A percentile compares a stretch with the other conserved stretches of the same genome.
Evolutionary conservation across 1,140 invertebrate genomes (phyloP).

Genomic region (Drosophila lini): DNA sequence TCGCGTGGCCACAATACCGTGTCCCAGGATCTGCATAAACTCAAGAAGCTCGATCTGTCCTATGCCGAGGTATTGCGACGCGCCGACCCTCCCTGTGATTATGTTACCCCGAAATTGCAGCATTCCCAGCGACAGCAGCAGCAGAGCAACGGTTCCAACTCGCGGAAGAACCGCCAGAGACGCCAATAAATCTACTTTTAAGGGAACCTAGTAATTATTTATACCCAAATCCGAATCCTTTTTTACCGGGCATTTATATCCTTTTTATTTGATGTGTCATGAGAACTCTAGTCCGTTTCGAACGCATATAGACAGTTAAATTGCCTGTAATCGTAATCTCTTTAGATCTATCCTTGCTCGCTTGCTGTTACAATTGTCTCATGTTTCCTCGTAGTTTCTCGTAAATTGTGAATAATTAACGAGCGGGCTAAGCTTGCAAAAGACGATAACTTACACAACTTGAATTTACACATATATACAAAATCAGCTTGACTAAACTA

Average conservation of each 20-base stretch:
- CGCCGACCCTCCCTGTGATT: constrained; percentile 85
- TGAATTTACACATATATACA: not conserved
- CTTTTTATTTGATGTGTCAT: constrained; percentile 17
- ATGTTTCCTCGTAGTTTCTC: not conserved
- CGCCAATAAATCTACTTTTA: constrained; percentile 28
- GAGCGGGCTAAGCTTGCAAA: constrained; percentile 8
- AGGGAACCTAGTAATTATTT: constrained; percentile 25
- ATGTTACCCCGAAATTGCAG: constrained; percentile 45
- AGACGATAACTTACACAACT: not conserved
- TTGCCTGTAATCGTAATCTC: constrained; percentile 12
- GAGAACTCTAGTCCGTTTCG: constrained; percentile 20
- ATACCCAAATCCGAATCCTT: not conserved
- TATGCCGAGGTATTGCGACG: constrained; percentile 92
- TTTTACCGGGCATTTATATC: constrained; percentile 5
- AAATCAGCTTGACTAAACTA: constrained; percentile 10
- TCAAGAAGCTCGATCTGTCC: constrained; percentile 91
- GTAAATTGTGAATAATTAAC: constrained; percentile 7
- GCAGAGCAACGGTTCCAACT: constrained; percentile 13
- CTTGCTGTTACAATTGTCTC: not conserved
- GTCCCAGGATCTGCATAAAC: constrained; percentile 91
- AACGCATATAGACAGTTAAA: constrained; percentile 16
- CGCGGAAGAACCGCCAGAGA: constrained; percentile 21
- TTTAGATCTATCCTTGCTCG: not conserved
- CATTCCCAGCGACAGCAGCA: constrained; percentile 27
- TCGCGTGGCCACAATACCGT: constrained; percentile 87